Conservation (phyloP, 1,140 invertebrate species). For the Phocides pigmalion region DNA sequence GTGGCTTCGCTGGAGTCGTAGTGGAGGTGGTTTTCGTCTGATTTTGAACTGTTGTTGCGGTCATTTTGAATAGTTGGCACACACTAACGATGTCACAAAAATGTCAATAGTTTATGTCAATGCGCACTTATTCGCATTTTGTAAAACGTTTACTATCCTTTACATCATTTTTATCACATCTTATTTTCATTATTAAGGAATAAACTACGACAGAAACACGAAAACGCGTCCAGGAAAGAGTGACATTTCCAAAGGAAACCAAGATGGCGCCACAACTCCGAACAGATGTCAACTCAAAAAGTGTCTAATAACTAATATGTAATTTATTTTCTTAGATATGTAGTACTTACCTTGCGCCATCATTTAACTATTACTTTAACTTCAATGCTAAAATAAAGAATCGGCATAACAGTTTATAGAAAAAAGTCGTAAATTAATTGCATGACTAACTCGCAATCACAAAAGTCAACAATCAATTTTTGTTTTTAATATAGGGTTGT, state of each 20-base stretch:
- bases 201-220: slow-evolving; percentile 3
- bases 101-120: not conserved
- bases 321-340: slow-evolving; percentile 26
- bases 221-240: slow-evolving; percentile 30
- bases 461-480: slow-evolving; percentile 17
- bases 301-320: slow-evolving; percentile 23
- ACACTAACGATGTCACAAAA: slow-evolving; percentile 29
- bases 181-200: not conserved
- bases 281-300: slow-evolving; percentile 63
- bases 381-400: slow-evolving; percentile 26
- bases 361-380: slow-evolving; percentile 35
- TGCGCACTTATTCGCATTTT: not conserved
- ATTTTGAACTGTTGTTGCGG: slow-evolving; percentile 64
- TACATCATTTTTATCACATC: slow-evolving; percentile 1
- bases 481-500: slow-evolving; percentile 22
- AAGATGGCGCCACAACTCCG: slow-evolving; percentile 71
- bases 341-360: slow-evolving; percentile 72
- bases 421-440: slow-evolving; percentile 23
- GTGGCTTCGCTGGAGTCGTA: slow-evolving; percentile 56
- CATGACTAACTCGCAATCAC: slow-evolving; percentile 41
- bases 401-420: slow-evolving; percentile 5
- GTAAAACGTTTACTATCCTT: not conserved
- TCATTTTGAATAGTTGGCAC: slow-evolving; percentile 54
- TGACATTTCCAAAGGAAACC: slow-evolving; percentile 49
- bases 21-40: slow-evolving; percentile 52